These are phyloP conservation scores for Cydia pomonella DNA, from an alignment of 1,140 invertebrate genomes.

Conservation along the genomic window DNA sequence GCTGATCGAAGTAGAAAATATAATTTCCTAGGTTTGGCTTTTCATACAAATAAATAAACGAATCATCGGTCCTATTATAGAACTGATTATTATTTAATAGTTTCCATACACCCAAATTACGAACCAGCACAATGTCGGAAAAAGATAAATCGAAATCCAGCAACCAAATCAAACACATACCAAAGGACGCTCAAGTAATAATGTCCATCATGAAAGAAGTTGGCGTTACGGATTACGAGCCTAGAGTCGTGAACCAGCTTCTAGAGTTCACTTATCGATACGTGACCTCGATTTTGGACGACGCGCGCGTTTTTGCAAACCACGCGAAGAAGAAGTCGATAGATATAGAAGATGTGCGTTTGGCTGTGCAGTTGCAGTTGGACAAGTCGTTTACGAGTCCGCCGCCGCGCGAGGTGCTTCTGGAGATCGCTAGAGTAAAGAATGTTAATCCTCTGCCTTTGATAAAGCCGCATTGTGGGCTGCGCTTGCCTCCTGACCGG, in stretches of 20 bases:
- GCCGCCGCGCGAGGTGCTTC: conserved; percentile 92
- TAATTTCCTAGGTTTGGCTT: neutral
- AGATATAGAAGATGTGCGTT: conserved; percentile 94
- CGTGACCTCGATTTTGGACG: conserved; percentile 94
- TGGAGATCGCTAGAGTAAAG: conserved; percentile 93
- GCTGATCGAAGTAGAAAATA: neutral
- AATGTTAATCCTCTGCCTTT: conserved; percentile 93
- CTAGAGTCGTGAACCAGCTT: conserved; percentile 95
- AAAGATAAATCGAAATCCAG: conserved; percentile 75
- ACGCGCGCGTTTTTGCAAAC: conserved; percentile 93
- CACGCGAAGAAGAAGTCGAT: conserved; percentile 96
- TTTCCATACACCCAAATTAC: neutral
- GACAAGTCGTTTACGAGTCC: conserved; percentile 95
- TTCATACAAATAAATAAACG: no score
- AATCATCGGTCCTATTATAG: neutral
- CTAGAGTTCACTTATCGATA: conserved; percentile 97
- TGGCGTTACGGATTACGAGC: conserved; percentile 95
- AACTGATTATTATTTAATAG: neutral
- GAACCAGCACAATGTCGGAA: conserved; percentile 62
- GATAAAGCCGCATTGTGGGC: conserved; percentile 94
- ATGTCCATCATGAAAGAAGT: conserved; percentile 97
- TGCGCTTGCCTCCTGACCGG: conserved; percentile 95
- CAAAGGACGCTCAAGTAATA: conserved; percentile 97
- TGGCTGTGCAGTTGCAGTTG: conserved; percentile 93
- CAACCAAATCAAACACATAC: conserved; percentile 81